Percentiles rank a stretch among this genome's conserved stretches.
Evolutionary conservation across 2,888 invertebrate species (phyloP).

Genomic region (Hypsopygia costalis): DNA sequence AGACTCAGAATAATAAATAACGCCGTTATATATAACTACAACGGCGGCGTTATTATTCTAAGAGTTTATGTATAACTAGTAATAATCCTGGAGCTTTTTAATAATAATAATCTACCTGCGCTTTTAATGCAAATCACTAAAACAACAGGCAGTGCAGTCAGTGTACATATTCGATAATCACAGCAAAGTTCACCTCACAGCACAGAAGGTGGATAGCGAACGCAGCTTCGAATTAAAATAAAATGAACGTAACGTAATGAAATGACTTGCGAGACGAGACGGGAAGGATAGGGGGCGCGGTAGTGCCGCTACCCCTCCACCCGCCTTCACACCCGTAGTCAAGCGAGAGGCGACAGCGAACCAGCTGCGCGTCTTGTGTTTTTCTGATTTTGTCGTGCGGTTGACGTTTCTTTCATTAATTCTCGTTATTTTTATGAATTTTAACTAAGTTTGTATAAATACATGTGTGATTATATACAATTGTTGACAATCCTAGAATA

Average conservation of each 20-base stretch:
- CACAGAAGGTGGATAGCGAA: slow-evolving; percentile 25
- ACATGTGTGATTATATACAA: slow-evolving; percentile 48
- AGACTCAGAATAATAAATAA: no score
- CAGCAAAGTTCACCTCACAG: slow-evolving; percentile 3
- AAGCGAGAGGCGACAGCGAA: slow-evolving; percentile 67
- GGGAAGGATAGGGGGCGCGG: slow-evolving; percentile 62
- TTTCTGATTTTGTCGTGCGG: slow-evolving; percentile 71
- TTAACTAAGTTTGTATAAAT: slow-evolving; percentile 49
- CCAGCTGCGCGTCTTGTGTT: slow-evolving; percentile 77
- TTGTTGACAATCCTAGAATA: slow-evolving; percentile 33
- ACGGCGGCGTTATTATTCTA: no score
- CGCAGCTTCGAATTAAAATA: slow-evolving; percentile 54
- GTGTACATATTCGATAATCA: no score
- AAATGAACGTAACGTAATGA: slow-evolving; percentile 61
- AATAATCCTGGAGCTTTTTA: no score
- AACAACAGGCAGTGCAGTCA: no score
- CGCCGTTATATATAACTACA: no score
- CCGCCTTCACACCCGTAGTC: slow-evolving; percentile 57
- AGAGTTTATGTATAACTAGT: no score
- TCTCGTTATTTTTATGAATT: slow-evolving; percentile 48
- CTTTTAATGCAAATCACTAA: no score
- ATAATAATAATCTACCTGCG: no score
- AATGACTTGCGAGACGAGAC: slow-evolving; percentile 65
- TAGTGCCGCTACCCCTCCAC: slow-evolving; percentile 35
- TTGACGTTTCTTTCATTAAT: slow-evolving; percentile 67